These are phyloP conservation scores for Drosophila tani DNA, from an alignment of 1,140 invertebrate genomes.

Conservation along the genomic window DNA sequence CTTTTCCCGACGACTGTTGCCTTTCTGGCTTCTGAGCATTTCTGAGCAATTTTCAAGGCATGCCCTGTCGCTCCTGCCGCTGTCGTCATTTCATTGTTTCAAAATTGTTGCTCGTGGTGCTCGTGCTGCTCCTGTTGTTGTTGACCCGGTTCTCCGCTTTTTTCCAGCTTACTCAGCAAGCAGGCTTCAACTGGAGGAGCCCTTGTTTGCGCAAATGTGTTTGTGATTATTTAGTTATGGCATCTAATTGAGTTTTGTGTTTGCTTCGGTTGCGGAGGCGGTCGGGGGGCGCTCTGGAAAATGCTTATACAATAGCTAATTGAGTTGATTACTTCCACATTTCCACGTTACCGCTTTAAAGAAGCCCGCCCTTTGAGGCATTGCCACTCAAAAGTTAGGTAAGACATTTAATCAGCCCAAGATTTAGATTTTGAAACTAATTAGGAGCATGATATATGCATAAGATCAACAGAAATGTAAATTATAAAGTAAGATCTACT, in stretches of 20 bases:
- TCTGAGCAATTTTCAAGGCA: conserved; percentile 73
- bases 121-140: conserved; percentile 37
- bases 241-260: conserved; percentile 81
- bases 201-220: conserved; percentile 76
- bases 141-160: conserved; percentile 56
- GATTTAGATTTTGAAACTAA: conserved; percentile 5
- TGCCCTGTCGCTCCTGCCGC: conserved; percentile 58
- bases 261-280: conserved; percentile 29
- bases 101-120: conserved; percentile 52
- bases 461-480: too few species aligned
- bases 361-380: not conserved
- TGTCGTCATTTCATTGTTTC: conserved; percentile 57
- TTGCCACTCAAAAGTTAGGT: not conserved
- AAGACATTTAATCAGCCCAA: not conserved
- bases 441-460: not conserved
- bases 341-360: conserved; percentile 1
- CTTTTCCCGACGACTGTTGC: not conserved
- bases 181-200: conserved; percentile 41
- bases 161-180: conserved; percentile 24
- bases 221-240: conserved; percentile 83
- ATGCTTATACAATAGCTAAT: conserved; percentile 57
- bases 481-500: too few species aligned
- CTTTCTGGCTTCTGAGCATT: conserved; percentile 62
- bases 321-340: conserved; percentile 69
- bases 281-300: conserved; percentile 1